Base-by-base conservation (phyloP, 2,888 invertebrate species). In the Phyllotreta striolata region DNA sequence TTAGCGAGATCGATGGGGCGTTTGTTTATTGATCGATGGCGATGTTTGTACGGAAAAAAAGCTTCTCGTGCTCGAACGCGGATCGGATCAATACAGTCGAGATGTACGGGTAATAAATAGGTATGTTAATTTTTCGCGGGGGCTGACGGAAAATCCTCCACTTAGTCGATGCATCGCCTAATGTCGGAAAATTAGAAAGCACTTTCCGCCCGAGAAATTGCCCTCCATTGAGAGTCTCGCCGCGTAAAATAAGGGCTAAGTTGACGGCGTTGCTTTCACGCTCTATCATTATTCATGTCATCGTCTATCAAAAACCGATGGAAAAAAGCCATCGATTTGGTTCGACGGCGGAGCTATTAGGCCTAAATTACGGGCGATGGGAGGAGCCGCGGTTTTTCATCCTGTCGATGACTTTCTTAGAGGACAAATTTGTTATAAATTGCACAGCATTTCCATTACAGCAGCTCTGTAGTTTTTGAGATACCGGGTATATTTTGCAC, bases 211-310 rank as follows among this genome's bases (percentile, higher is more conserved):
- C 2, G 24, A 46, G 55, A 68, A 72, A 72, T 73, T 72, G 72
- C 65, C 68, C 64, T 57, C 67, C 65, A 69, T 72, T 52, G 52
- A 39, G 70, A 72, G 66, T 70, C 72, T 69, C 62, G 67, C 67
- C 71, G 69, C 71, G 71, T 72, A 70, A 73, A 74, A 72, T 72
- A 69, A 64, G 69, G 24, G 67, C 35, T 66, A 61, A 61, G 59
- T 55, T 57, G 65, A 61, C 63, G 65, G 56, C 65, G 55, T 52
- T 62, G 62, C 64, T 67, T 72, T 65, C 70, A 66, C 69, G 70
- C 69, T 75, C 74, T 70, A 75, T 77, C 77, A 76, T 77, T 77
- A 77, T 77, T 77, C 74, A 76, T 74, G 75, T 76, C 77, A 73
- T 73, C 77, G 76, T 77, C 77, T 75, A 78, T 78, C 77, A 77